Base-by-base conservation (phyloP, 2,888 invertebrate genomes). In the Pecten maximus region DNA sequence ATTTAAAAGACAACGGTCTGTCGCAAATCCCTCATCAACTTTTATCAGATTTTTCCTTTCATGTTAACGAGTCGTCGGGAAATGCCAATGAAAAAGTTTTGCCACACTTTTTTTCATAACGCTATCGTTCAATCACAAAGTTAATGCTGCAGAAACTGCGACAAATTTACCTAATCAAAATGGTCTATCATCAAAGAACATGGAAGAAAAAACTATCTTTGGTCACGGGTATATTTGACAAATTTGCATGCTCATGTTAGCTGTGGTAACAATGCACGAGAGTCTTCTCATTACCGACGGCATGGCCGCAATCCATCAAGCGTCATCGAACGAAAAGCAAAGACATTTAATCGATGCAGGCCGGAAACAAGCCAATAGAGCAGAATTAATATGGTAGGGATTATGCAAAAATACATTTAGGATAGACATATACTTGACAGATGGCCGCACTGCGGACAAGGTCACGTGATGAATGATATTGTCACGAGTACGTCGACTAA, bases 351-450 rank as follows among this genome's bases (percentile, higher is more conserved):
- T 74, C 74, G 74, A 74, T 74, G 74, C 74, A 74, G 35, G 23
- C 28, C 74, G 74, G 74, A 74, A 35, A 35, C 35, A 74, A 74
- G 74, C 28, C 74, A 74, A 74, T 74, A 74, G 74, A 23, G 10
- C 15, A 74, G 74, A 74, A 74, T 74, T 74, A 35, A 74, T 74
- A 74, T 74, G 74, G 28, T 74, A n/a, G 35, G 74, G 74, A 74
- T 74, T 74, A 74, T 74, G 74, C 74, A 74, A 74, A 74, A 74
- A 74, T 74, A 74, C 74, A 74, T 35, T 74, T 74, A 74, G 28
- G 74, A 74, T 28, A 74, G 74, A 74, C 74, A 74, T 74, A 74
- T 35, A 74, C 35, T 74, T 74, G 74, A 74, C 74, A 28, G 74
- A 74, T 35, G 74, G 74, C 74, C 74, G 74, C 35, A 28, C 28